Conservation (phyloP, 2,797 vertebrate genomes). For the Catharus ustulatus region DNA sequence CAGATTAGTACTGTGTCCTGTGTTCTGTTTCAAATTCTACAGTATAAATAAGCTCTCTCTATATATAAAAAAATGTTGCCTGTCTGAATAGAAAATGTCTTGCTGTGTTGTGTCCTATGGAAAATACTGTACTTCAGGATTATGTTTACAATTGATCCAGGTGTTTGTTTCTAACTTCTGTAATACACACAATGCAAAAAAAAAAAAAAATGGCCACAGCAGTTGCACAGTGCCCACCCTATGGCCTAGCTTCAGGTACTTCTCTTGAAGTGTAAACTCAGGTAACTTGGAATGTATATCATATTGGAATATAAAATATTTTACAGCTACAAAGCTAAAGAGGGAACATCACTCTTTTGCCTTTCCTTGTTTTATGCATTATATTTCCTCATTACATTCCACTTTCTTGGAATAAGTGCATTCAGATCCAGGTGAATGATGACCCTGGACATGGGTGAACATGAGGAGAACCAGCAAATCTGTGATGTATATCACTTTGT, state of each 20-base stretch:
- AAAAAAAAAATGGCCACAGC: conserved; percentile 76
- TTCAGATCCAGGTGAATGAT: conserved; percentile 68
- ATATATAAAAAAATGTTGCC: conserved; percentile 81
- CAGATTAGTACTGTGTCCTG: conserved; percentile 87
- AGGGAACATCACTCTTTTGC: conserved; percentile 85
- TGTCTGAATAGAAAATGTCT: conserved; percentile 87
- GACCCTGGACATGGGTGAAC: conserved; percentile 73
- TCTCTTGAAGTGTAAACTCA: conserved; percentile 92
- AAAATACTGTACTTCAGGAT: conserved; percentile 88
- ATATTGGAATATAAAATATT: conserved; percentile 80
- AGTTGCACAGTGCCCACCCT: conserved; percentile 82
- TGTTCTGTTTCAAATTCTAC: conserved; percentile 88
- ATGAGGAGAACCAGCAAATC: conserved; percentile 81
- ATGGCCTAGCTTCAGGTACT: conserved; percentile 91
- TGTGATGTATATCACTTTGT: conserved; percentile 73
- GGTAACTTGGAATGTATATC: conserved; percentile 93
- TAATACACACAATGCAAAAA: conserved; percentile 83
- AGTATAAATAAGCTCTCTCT: conserved; percentile 95
- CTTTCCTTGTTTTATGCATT: conserved; percentile 82
- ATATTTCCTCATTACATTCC: conserved; percentile 83
- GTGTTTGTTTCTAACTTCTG: conserved; percentile 84
- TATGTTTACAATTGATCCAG: conserved; percentile 89
- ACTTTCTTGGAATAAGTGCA: conserved; percentile 78
- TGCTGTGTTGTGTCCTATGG: conserved; percentile 87
- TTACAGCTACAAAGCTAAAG: conserved; percentile 82